Evolutionary conservation across 2,888 invertebrate genomes (phyloP).

Genomic region (Hydropsyche betteni): DNA sequence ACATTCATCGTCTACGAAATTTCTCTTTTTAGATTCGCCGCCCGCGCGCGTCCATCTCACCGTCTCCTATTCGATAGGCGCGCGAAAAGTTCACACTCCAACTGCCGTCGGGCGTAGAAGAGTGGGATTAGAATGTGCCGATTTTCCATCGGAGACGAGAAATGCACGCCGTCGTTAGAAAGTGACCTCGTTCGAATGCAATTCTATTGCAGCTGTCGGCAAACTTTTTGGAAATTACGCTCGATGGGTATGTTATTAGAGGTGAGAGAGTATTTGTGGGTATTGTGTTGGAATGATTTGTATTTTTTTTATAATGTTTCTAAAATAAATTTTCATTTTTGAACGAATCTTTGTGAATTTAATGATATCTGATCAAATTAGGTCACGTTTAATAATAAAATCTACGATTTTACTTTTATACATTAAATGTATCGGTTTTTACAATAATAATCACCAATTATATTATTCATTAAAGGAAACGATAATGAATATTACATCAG

Average conservation of each 20-base stretch:
- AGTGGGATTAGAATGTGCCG: constrained; percentile 31
- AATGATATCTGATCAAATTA: too few species aligned
- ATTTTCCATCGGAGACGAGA: constrained; percentile 21
- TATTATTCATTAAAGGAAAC: too few species aligned
- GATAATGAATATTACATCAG: too few species aligned
- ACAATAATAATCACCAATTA: too few species aligned
- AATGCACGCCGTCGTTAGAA: constrained; percentile 36
- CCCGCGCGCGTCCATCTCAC: constrained; percentile 28
- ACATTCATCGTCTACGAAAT: constrained; percentile 10
- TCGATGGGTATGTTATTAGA: background rate
- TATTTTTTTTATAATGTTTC: too few species aligned
- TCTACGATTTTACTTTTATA: too few species aligned
- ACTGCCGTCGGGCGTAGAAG: background rate
- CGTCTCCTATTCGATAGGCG: constrained; percentile 20
- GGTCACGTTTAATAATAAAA: too few species aligned
- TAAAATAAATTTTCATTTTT: too few species aligned
- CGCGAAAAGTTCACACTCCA: constrained; percentile 25
- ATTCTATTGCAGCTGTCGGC: constrained; percentile 36
- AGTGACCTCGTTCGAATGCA: constrained; percentile 38
- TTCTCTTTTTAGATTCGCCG: constrained; percentile 37
- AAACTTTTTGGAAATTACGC: constrained; percentile 31
- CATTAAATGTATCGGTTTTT: too few species aligned
- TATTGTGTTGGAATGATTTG: too few species aligned
- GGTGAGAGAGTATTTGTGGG: too few species aligned
- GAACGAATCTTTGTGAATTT: too few species aligned